These are phyloP conservation scores for Phrynosoma platyrhinos DNA, from an alignment of 2,113 vertebrate species.

Conservation along the genomic window DNA sequence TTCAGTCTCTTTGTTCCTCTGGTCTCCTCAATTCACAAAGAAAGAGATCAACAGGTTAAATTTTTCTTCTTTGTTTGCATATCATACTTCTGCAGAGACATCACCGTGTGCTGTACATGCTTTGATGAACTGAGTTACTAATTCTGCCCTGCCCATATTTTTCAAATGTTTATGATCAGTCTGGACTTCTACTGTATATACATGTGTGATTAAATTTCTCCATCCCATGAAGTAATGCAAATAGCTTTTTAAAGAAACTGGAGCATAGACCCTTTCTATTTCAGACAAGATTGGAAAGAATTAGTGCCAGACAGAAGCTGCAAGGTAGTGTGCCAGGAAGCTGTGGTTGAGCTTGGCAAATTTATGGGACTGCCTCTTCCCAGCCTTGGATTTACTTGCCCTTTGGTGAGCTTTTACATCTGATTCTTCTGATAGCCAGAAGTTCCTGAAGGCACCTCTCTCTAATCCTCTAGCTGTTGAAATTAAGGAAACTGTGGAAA, in stretches of 20 bases:
- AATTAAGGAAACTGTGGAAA: background rate
- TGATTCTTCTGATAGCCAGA: background rate
- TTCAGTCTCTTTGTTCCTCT: background rate
- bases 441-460: background rate
- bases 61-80: background rate
- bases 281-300: background rate
- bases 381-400: too few species aligned
- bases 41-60: background rate
- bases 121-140: background rate
- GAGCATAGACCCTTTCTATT: background rate
- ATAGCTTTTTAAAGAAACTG: too few species aligned
- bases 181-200: background rate
- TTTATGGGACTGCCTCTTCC: background rate
- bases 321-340: background rate
- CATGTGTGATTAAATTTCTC: background rate
- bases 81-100: background rate
- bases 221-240: background rate
- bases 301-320: background rate
- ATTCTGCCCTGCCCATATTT: background rate
- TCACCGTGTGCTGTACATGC: background rate
- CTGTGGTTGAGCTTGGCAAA: background rate
- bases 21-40: background rate
- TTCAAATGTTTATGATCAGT: background rate
- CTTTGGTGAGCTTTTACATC: too few species aligned
- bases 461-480: background rate